A percentile compares a stretch with the other conserved stretches of the same genome.
Conservation (phyloP, 2,888 invertebrate genomes). For the Papilio gigon region DNA sequence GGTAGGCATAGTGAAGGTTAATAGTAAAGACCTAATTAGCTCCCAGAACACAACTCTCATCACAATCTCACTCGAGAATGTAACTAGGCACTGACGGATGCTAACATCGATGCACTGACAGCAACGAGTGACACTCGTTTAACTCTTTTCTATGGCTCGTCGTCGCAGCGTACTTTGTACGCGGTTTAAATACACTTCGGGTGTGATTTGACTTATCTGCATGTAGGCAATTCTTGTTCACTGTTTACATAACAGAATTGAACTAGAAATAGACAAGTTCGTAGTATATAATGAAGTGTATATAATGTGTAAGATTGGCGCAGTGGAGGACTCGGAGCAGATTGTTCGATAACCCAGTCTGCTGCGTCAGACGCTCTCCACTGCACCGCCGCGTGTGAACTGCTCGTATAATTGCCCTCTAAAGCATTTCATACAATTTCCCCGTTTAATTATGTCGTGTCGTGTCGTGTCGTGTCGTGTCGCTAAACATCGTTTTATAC, state of each 20-base stretch:
- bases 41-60: no score
- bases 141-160: slow-evolving; percentile 23
- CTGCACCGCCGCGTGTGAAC: slow-evolving; percentile 7
- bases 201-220: no score
- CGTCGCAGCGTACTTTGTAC: neutral
- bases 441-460: slow-evolving; percentile 18
- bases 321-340: neutral
- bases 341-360: slow-evolving; percentile 2
- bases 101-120: slow-evolving; percentile 30
- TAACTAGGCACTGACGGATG: no score
- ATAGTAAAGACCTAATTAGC: neutral
- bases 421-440: slow-evolving; percentile 23
- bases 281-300: neutral
- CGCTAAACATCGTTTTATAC: slow-evolving; percentile 15
- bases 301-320: neutral
- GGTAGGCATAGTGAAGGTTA: neutral
- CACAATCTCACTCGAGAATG: no score
- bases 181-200: no score
- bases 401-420: slow-evolving; percentile 1
- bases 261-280: neutral
- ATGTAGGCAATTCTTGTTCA: no score
- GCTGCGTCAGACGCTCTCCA: neutral
- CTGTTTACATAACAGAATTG: neutral
- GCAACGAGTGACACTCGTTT: slow-evolving; percentile 37
- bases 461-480: no score